Evolutionary conservation across 2,888 invertebrate species (phyloP), one percentile per base, ranked within the genome.

Genomic region (Ichneumoninae sp.): DNA sequence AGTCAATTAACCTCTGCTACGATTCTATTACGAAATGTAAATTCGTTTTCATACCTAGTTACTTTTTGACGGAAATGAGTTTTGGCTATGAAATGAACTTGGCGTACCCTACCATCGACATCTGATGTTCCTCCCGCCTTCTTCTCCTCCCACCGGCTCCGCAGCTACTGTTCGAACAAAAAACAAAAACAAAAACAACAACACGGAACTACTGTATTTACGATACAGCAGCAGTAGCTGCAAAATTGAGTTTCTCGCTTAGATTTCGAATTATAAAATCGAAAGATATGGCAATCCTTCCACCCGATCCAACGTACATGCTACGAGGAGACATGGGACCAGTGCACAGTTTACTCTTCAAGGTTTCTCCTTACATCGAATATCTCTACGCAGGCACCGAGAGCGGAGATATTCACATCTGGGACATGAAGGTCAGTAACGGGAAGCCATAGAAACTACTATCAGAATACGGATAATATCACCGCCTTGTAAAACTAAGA

Each of bases 281-380:
- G 26, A 10, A 50, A 71, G 62, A 80, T 30, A 87, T 87, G 97
- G 96, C 96, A 92, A 95, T 96, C 90, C 94, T 96, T 94, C 96
- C 97, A 87, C 97, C 97, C 75, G 97, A 97, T 94, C 97, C 97
- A 82, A 95, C 96, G 89, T 97, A 96, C 93, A 95, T 96, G 79
- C 95, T 97, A 88, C 95, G 96, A 89, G 95, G 96, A 86, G 96
- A 96, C 88, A 96, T 97, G 95, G 96, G 95, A 80, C 95, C 96
- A 83, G 95, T 97, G 57, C 96, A 97, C 92, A 96, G 96, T 88
- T 91, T 97, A 89, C 95, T 96, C 89, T 97, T 97, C 91, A 87
- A 90, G 76, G 79, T 91, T 54, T 91, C 90, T 44, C 90, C 92
- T 7, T 88, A 91, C 30, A 77, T 90, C 65, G 93, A 94, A 80